phyloP scores from a whole-genome alignment of 2,113 vertebrate genomes.

The Hypocryptadius cinnamomeus region DNA sequence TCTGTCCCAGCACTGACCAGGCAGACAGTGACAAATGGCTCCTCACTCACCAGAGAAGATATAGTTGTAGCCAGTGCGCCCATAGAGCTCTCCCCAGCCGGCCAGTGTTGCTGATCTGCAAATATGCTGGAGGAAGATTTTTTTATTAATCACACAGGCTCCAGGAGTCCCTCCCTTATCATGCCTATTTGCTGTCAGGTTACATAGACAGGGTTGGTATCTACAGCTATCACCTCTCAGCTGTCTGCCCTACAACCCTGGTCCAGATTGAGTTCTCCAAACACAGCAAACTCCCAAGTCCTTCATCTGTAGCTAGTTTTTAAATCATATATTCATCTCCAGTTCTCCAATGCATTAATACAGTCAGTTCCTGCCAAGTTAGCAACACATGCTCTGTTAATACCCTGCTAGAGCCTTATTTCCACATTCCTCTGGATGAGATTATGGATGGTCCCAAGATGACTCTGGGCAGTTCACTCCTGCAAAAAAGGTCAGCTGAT shows the following conservation, averaged over 20 bases:
- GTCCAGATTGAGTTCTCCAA: background rate
- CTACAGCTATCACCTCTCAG: background rate
- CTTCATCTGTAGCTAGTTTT: background rate
- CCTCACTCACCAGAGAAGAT: constrained; percentile 90
- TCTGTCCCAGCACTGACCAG: background rate
- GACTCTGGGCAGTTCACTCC: background rate
- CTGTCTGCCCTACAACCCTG: background rate
- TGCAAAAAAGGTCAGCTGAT: background rate
- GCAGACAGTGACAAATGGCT: background rate
- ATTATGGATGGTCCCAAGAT: background rate
- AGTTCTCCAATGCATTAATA: background rate
- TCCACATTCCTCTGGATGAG: background rate
- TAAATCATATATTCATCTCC: background rate
- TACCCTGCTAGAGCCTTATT: background rate
- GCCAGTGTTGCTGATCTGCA: constrained; percentile 95
- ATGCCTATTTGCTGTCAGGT: background rate
- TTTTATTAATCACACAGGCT: background rate
- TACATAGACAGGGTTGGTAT: background rate
- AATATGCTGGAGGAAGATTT: constrained; percentile 80
- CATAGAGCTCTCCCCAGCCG: constrained; percentile 96
- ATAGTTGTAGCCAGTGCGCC: constrained; percentile 96
- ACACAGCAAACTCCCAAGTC: background rate
- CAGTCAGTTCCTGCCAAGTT: background rate
- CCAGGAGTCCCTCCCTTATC: background rate
- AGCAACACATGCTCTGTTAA: background rate